phyloP scores from a whole-genome alignment of 2,113 vertebrate species.

The Hemiscyllium ocellatum region DNA sequence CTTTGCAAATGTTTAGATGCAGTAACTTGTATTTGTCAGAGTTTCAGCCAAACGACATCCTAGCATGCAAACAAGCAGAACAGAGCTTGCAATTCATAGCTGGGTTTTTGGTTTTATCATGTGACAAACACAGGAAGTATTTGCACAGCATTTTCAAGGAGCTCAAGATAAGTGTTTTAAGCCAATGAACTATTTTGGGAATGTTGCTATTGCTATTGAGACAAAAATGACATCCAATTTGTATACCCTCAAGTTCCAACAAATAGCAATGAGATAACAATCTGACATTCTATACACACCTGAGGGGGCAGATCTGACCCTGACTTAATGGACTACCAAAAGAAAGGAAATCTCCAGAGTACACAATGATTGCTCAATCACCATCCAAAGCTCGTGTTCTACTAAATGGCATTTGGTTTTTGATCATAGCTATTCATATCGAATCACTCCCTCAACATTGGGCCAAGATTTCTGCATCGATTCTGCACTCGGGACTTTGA shows the following conservation, averaged over 20 bases:
- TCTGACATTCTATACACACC: not conserved
- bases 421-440: not conserved
- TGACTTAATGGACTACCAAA: not conserved
- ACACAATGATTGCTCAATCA: not conserved
- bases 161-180: not conserved
- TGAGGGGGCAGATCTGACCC: not conserved
- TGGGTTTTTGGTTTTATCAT: not conserved
- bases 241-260: not conserved
- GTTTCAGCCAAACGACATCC: not conserved
- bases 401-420: not conserved
- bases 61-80: not conserved
- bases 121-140: not conserved
- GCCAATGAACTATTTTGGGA: not conserved
- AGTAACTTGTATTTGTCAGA: not conserved
- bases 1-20: not conserved
- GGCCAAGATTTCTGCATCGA: not conserved
- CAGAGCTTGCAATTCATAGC: not conserved
- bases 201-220: not conserved
- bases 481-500: not conserved
- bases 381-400: not conserved
- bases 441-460: not conserved
- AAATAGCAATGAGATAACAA: not conserved
- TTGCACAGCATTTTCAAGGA: not conserved
- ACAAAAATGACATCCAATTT: not conserved
- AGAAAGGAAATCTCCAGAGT: not conserved